Percentiles rank a stretch among this genome's conserved stretches.
phyloP scores from a whole-genome alignment of 2,888 invertebrate genomes.

The Pocota personata region DNA sequence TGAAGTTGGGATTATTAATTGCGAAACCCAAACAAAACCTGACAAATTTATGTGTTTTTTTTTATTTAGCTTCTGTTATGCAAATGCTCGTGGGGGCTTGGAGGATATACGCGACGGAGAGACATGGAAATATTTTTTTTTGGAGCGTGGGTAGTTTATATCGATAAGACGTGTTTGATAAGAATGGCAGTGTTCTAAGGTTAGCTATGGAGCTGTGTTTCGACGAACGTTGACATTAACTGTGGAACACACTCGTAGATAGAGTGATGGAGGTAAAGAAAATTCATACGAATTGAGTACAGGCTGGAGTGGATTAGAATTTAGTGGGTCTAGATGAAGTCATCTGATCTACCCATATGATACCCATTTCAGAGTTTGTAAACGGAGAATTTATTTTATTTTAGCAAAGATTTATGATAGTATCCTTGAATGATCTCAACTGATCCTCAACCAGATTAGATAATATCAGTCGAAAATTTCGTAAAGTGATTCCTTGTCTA shows the following conservation, averaged over 20 bases:
- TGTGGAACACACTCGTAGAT: background rate
- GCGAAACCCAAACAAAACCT: constrained; percentile 16
- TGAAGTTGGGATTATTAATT: constrained; percentile 32
- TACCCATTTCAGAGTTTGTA: too few species aligned
- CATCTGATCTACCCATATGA: too few species aligned
- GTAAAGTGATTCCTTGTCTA: too few species aligned
- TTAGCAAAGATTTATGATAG: too few species aligned
- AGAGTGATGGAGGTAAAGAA: background rate
- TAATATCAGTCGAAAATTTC: too few species aligned
- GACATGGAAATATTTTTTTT: background rate
- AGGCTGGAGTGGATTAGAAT: too few species aligned
- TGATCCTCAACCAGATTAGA: too few species aligned
- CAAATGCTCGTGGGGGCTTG: background rate
- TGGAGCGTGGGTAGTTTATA: constrained; percentile 15
- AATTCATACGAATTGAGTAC: too few species aligned
- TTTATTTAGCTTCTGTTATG: constrained; percentile 16
- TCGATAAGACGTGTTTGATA: constrained; percentile 59
- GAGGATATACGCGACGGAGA: background rate
- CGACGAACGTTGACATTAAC: constrained; percentile 38
- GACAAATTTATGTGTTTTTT: background rate
- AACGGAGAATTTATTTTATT: too few species aligned
- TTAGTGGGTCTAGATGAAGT: too few species aligned
- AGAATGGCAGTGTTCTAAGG: background rate
- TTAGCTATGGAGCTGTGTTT: background rate
- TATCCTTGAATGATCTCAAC: too few species aligned